These are phyloP conservation scores for Seladonia tumulorum DNA, from an alignment of 2,888 invertebrate genomes.

Conservation along the genomic window DNA sequence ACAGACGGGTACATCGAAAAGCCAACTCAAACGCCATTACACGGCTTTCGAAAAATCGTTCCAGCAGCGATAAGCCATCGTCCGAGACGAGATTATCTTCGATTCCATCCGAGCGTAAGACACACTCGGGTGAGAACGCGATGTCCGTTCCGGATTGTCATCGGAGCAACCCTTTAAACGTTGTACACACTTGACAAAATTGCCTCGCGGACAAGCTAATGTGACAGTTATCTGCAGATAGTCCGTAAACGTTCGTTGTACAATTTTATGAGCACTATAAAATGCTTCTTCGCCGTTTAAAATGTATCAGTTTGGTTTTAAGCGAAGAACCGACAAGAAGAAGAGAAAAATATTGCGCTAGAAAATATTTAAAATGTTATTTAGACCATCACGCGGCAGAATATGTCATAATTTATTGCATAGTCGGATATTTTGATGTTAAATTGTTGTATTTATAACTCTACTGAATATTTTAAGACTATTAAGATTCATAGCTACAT, in stretches of 20 bases:
- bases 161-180: not conserved
- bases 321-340: not conserved
- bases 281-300: not conserved
- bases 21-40: not conserved
- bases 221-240: conserved; percentile 4
- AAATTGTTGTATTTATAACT: not conserved
- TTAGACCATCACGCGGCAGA: not conserved
- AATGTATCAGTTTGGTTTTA: not conserved
- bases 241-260: not conserved
- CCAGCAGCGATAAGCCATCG: not conserved
- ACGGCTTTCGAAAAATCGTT: not conserved
- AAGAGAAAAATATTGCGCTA: not conserved
- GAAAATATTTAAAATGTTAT: not conserved
- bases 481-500: no score
- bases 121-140: not conserved
- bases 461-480: not conserved
- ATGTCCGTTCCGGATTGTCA: not conserved
- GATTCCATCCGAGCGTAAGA: not conserved
- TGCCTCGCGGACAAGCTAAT: not conserved
- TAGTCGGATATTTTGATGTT: not conserved
- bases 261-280: not conserved
- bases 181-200: not conserved
- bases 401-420: not conserved
- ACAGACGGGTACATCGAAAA: conserved; percentile 26
- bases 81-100: not conserved